These are phyloP conservation scores for Sebastes oblongus DNA, from an alignment of 2,797 vertebrate genomes.

Conservation along the genomic window DNA sequence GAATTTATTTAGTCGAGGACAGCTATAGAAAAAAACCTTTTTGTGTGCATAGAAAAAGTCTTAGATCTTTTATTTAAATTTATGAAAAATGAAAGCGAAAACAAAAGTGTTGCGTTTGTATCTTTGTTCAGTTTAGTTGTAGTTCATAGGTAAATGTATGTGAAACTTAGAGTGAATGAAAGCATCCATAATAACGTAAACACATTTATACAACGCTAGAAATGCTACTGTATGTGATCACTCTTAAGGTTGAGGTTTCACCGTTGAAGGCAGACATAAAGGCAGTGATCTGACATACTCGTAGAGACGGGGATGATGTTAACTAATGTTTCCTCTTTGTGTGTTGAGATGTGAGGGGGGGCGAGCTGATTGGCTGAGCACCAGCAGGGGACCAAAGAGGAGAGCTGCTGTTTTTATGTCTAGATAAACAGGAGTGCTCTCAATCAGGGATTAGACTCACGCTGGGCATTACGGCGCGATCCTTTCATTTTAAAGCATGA, in stretches of 20 bases:
- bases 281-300: not conserved
- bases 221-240: not conserved
- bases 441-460: constrained; percentile 53
- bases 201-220: not conserved
- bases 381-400: constrained; percentile 26
- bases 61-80: too few species aligned
- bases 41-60: too few species aligned
- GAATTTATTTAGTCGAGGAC: too few species aligned
- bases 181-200: not conserved
- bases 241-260: not conserved
- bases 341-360: not conserved
- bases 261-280: not conserved
- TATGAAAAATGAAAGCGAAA: too few species aligned
- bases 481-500: constrained; percentile 24
- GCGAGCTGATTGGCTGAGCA: constrained; percentile 51
- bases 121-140: too few species aligned
- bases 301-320: not conserved
- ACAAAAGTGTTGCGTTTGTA: too few species aligned
- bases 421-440: constrained; percentile 36
- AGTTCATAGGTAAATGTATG: not conserved
- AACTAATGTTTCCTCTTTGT: not conserved
- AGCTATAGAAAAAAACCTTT: too few species aligned
- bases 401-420: constrained; percentile 44
- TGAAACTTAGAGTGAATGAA: not conserved
- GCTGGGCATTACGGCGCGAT: constrained; percentile 19